Evolutionary conservation across 2,113 vertebrate species (phyloP).

Genomic region (Equus przewalskii): DNA sequence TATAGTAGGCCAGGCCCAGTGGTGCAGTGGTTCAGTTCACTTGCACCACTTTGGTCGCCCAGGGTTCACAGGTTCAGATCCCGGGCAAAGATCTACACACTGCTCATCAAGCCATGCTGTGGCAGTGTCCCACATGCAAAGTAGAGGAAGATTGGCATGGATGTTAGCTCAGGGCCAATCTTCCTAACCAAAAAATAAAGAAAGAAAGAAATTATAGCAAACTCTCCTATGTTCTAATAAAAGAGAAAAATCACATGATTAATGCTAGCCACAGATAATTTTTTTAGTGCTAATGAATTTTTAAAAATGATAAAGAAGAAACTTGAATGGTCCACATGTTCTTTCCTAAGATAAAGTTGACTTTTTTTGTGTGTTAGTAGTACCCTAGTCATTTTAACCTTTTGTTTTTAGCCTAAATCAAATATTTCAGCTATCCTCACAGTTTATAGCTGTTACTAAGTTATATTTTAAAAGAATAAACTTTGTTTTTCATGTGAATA

Average conservation of each 20-base stretch:
- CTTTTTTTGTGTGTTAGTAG: neutral
- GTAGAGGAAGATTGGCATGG: too few relatives aligned
- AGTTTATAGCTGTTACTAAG: conserved; percentile 17
- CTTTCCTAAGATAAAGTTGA: conserved; percentile 21
- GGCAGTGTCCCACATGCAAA: too few relatives aligned
- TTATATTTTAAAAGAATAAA: conserved; percentile 23
- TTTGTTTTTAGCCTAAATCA: conserved; percentile 51
- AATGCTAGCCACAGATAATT: neutral
- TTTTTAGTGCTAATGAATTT: conserved; percentile 39
- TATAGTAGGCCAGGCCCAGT: neutral
- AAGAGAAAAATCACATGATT: conserved; percentile 3
- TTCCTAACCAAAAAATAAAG: too few relatives aligned
- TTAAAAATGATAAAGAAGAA: conserved; percentile 29
- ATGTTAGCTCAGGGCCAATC: too few relatives aligned
- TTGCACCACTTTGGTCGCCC: too few relatives aligned
- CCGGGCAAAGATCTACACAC: too few relatives aligned
- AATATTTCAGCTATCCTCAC: neutral
- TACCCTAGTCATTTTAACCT: neutral
- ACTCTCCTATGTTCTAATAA: conserved; percentile 11
- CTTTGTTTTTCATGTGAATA: conserved; percentile 36
- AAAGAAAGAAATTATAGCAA: neutral
- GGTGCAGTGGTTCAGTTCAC: too few relatives aligned
- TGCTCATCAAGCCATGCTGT: too few relatives aligned
- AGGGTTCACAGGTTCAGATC: too few relatives aligned
- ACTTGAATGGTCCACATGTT: neutral